Evolutionary conservation across 1,140 invertebrate species (phyloP).

Genomic region (Delia radicum): DNA sequence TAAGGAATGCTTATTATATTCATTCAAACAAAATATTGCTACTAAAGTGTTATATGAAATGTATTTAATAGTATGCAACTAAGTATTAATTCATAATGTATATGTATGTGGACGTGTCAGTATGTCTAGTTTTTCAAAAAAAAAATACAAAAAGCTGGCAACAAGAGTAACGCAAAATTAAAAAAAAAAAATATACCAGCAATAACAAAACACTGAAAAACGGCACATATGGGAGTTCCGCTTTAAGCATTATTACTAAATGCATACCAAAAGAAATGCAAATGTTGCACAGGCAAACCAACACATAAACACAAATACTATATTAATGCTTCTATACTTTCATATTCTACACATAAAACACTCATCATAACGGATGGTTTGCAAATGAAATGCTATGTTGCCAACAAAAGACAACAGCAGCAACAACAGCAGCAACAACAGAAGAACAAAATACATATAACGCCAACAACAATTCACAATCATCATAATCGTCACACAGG

Average conservation of each 20-base stretch:
- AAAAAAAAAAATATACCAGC: not conserved
- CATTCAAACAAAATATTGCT: not conserved
- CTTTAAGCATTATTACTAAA: not conserved
- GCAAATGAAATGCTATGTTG: not conserved
- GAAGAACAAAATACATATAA: not conserved
- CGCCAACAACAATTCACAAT: not conserved
- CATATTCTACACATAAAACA: not conserved
- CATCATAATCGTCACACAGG: conserved; percentile 1
- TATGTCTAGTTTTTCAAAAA: not conserved
- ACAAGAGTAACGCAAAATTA: not conserved
- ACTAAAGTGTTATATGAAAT: not conserved
- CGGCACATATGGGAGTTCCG: not conserved
- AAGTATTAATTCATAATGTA: too few species aligned
- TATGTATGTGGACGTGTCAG: not conserved
- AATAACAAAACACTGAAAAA: not conserved
- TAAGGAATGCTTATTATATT: not conserved
- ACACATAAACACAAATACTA: not conserved
- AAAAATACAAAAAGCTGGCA: not conserved
- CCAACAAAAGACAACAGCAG: not conserved
- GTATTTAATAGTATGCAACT: not conserved
- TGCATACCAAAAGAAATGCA: not conserved
- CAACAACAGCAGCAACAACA: not conserved
- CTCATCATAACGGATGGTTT: not conserved
- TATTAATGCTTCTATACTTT: too few species aligned
- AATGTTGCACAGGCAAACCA: not conserved